phyloP scores from a whole-genome alignment of 2,113 vertebrate genomes.

The Spheniscus mendiculus region DNA sequence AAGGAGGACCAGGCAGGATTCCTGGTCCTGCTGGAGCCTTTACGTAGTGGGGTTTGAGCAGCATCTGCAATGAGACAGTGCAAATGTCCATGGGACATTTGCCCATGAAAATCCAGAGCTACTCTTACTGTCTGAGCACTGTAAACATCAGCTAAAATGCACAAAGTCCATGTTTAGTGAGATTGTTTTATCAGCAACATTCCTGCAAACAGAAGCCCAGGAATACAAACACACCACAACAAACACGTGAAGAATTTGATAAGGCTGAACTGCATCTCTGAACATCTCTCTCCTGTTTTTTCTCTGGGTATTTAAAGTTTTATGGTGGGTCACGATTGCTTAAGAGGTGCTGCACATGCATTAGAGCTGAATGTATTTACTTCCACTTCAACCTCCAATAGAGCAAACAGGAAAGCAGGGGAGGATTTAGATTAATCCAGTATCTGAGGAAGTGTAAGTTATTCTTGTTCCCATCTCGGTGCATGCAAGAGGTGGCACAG shows the following conservation, averaged over 20 bases:
- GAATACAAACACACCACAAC: slow-evolving; percentile 50
- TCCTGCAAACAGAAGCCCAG: slow-evolving; percentile 50
- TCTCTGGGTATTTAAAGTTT: slow-evolving; percentile 60
- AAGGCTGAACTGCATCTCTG: slow-evolving; percentile 20
- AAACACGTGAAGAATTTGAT: slow-evolving; percentile 66
- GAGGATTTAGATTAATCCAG: not conserved
- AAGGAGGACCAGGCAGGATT: not conserved
- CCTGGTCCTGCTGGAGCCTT: not conserved
- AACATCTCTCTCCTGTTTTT: slow-evolving; percentile 34
- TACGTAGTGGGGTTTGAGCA: not conserved
- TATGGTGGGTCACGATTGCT: not conserved
- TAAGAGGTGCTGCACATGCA: not conserved
- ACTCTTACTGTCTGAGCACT: not conserved
- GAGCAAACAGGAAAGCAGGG: not conserved
- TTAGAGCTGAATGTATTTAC: not conserved
- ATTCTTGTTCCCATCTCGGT: accelerated
- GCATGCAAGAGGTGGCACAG: not conserved
- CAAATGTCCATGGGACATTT: not conserved
- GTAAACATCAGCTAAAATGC: slow-evolving; percentile 39
- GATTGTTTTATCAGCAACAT: slow-evolving; percentile 62
- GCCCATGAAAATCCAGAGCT: not conserved
- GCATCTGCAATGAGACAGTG: not conserved
- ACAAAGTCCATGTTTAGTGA: slow-evolving; percentile 7
- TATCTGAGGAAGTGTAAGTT: not conserved
- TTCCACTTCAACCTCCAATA: not conserved